Percentiles rank a stretch among this genome's conserved stretches.
These are phyloP conservation scores for Cavia aperea DNA, from an alignment of 2,113 vertebrate species.

Conservation along the genomic window DNA sequence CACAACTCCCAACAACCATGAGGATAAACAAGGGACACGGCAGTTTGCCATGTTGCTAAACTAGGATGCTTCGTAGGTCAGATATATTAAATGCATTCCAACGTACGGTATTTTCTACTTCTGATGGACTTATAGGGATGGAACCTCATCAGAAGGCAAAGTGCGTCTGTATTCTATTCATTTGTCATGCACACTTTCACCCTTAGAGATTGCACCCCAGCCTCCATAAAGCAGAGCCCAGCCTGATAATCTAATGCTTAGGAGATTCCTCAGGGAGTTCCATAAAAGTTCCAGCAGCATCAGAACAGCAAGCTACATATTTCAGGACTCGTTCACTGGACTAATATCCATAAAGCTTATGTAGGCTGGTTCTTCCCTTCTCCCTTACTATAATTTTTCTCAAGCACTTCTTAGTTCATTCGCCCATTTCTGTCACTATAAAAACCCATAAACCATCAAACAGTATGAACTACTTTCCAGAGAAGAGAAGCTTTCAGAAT, in stretches of 20 bases:
- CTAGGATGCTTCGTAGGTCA: background rate
- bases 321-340: conserved; percentile 33
- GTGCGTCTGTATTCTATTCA: background rate
- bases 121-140: background rate
- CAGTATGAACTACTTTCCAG: background rate
- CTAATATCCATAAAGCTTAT: conserved; percentile 34
- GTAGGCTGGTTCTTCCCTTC: background rate
- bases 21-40: background rate
- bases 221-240: background rate
- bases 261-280: background rate
- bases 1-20: background rate
- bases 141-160: background rate
- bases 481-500: background rate
- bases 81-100: background rate
- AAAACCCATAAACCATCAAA: conserved; percentile 13
- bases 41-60: background rate
- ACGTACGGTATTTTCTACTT: background rate
- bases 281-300: conserved; percentile 30
- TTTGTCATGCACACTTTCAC: background rate
- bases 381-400: conserved; percentile 44
- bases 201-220: background rate
- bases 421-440: conserved; percentile 33
- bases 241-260: background rate
- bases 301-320: background rate
- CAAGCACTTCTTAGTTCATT: conserved; percentile 46